A percentile compares a stretch with the other conserved stretches of the same genome.
Conservation (phyloP, 2,888 invertebrate species). For the Anorthoa munda region DNA sequence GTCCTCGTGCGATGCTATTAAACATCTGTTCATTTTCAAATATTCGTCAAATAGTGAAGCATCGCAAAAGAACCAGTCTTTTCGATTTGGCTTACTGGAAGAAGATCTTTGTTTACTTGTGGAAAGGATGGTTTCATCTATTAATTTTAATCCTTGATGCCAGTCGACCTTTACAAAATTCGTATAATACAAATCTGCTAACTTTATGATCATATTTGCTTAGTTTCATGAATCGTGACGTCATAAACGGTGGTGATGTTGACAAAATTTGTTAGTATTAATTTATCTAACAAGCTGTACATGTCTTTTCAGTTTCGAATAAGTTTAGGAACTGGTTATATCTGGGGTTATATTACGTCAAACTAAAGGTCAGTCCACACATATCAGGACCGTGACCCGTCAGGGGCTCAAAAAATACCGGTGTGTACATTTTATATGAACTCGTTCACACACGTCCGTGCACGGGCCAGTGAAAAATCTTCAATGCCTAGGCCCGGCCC, state of each 20-base stretch:
- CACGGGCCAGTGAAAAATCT: too few relatives aligned
- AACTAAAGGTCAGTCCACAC: too few relatives aligned
- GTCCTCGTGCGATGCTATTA: not conserved
- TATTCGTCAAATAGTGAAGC: not conserved
- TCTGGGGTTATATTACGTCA: not conserved
- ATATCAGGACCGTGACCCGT: too few relatives aligned
- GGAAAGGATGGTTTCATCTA: not conserved
- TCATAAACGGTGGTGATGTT: constrained; percentile 32
- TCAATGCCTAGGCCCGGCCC: too few relatives aligned
- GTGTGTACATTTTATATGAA: too few relatives aligned
- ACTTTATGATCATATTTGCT: constrained; percentile 35
- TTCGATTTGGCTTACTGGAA: too few relatives aligned
- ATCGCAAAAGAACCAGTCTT: too few relatives aligned
- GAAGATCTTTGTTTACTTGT: not conserved
- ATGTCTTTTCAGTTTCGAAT: not conserved
- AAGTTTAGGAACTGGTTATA: not conserved
- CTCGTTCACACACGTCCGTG: too few relatives aligned
- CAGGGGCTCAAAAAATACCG: too few relatives aligned
- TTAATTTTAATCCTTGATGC: constrained; percentile 19
- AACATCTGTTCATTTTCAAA: not conserved
- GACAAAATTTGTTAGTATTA: constrained; percentile 30
- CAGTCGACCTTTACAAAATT: constrained; percentile 19
- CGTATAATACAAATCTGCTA: constrained; percentile 20
- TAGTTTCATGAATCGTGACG: constrained; percentile 32
- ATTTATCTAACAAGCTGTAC: constrained; percentile 27